Base-by-base conservation (phyloP, 2,888 invertebrate genomes). In the Chirona hameri region DNA sequence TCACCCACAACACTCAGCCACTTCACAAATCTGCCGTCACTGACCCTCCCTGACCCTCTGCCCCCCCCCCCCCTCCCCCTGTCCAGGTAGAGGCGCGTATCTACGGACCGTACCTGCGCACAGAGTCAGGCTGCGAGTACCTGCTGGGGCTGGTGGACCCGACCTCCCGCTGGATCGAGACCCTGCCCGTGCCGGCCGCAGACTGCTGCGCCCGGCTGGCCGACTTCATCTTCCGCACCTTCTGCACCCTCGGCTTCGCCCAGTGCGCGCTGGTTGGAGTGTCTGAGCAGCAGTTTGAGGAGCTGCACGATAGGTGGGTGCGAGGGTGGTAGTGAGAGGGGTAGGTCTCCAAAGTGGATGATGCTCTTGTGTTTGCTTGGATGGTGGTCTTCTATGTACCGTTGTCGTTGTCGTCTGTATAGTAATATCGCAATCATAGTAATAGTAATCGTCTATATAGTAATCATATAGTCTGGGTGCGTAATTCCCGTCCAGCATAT, bases 171-270 rank as follows among this genome's bases (percentile, higher is more conserved):
- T 86, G 86, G 86, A 83, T 86, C n/a, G 80, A 85, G 55, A 86
- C 86, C 2, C 85, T 83, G 24, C 84, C 86, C 2, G 82, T 84
- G n/a, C 81, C 84, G 1, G 82, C 82, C 55, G 84, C 83, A 79
- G 84, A 84, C 29, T 65, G 84, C 55, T 83, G 84, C 60, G 76
- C 82, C 15, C 84, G 83, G 14, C 83, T 85, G 82, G 85, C 86
- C 60, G 83, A 83, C 69, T 86, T 86, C 82, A 83, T 86, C 27
- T 85, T 85, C 83, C 85, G 85, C 79, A 84, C 85, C 14, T 86
- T 86, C 83, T 86, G 86, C 81, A 84, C 83, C 55, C 85, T 86
- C 82, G 86, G 86, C 31, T 86, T 86, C 82, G 85, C 86, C 29
- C 85, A 85, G 39, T 85, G 85, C 80, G 80, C 52, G 46, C 29